Evolutionary conservation across 1,140 invertebrate species (phyloP), one percentile per base, ranked within the genome.

Genomic region (Drosophila bocki): DNA sequence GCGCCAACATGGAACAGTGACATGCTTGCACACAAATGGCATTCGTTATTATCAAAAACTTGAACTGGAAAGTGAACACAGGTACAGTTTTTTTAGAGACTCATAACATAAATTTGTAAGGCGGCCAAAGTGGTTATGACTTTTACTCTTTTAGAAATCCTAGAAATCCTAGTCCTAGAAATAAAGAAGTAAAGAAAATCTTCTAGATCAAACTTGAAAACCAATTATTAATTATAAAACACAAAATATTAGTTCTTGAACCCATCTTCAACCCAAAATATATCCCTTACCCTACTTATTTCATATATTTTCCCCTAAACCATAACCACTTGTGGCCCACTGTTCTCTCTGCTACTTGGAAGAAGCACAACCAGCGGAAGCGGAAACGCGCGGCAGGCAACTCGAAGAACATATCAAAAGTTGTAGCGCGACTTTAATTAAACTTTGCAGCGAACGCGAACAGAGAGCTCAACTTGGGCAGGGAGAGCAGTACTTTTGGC

Each of bases 341-440:
- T 72, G 83, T 79, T 15, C 45, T 35, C 32, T 37, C 53, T 67
- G 75, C 45, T 48, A 57, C 62, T 54, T 67, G 45, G 62, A 41
- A 51, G 81, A 41, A 74, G 57, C 42, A 56, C 47, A 56, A 61
- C 71, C 51, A 75, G 59, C 71, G 82, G 79, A 86, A 86, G 54
- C 83, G 85, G 85, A 88, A 82, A 70, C 45, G 65, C 65, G 83
- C 62, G 83, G 82, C 77, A 88, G 84, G 76, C 76, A 87, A 72
- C 80, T 87, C 85, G 53, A 75, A 78, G 84, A 88, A 88, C 84
- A 88, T 88, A 88, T 88, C 84, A 88, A 90, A 88, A 88, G 84
- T 88, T 88, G 84, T 88, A 68, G 85, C 84, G 84, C 85, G 84
- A 90, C 84, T 88, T 88, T 88, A 88, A 88, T 88, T 88, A 88